These are phyloP conservation scores for Silurus lanzhouensis DNA, from an alignment of 2,797 vertebrate genomes.

Conservation along the genomic window DNA sequence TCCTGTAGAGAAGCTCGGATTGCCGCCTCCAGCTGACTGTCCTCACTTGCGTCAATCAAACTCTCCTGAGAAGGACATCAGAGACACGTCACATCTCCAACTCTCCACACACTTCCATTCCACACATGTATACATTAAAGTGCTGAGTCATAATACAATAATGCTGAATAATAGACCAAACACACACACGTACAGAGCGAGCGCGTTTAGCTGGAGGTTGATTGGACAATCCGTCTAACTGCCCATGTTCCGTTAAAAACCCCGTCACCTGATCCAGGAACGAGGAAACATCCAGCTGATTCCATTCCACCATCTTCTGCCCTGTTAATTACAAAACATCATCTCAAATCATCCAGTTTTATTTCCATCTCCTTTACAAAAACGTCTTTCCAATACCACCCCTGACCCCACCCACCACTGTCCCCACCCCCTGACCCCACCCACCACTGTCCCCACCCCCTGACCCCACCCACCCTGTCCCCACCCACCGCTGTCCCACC, in stretches of 20 bases:
- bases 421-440: not conserved
- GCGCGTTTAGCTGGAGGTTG: conserved; percentile 91
- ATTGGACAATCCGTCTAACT: conserved; percentile 92
- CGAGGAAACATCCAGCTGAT: conserved; percentile 92
- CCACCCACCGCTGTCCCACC: too few species aligned
- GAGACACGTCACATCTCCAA: not conserved
- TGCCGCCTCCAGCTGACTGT: conserved; percentile 97
- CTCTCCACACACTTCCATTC: too few species aligned
- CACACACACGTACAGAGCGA: conserved; percentile 81
- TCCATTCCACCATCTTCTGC: conserved; percentile 99
- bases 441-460: not conserved
- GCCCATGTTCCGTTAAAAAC: conserved; percentile 94
- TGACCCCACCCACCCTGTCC: too few species aligned
- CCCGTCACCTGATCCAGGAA: conserved; percentile 95
- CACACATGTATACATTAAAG: too few species aligned
- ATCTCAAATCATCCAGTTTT: not conserved
- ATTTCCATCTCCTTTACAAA: too few species aligned
- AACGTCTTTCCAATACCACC: too few species aligned
- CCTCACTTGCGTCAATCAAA: conserved; percentile 97
- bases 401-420: too few species aligned
- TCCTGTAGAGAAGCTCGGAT: conserved; percentile 96
- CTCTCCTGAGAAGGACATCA: conserved; percentile 82
- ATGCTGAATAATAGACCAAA: too few species aligned
- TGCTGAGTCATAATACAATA: too few species aligned
- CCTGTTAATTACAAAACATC: conserved; percentile 69